Percentiles rank a stretch among this genome's conserved stretches.
Conservation (phyloP, 2,113 vertebrate species). For the Heliornis fulica region DNA sequence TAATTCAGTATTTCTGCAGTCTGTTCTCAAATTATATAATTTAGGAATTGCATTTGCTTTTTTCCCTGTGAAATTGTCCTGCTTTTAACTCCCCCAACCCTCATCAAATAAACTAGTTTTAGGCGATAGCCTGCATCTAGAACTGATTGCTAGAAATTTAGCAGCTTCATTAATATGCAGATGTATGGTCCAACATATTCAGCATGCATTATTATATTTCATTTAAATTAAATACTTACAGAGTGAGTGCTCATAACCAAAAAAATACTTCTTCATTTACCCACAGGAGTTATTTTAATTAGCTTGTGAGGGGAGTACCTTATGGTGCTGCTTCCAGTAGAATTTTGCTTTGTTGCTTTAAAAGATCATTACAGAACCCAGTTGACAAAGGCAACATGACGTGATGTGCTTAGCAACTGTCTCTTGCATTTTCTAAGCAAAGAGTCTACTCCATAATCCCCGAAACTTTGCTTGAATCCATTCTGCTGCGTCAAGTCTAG, state of each 20-base stretch:
- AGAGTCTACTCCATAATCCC: neutral
- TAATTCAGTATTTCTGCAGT: neutral
- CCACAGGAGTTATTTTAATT: slow-evolving; percentile 69
- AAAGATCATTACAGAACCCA: slow-evolving; percentile 51
- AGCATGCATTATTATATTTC: slow-evolving; percentile 51
- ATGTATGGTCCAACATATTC: slow-evolving; percentile 26
- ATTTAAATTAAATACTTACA: slow-evolving; percentile 53
- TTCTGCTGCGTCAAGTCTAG: neutral
- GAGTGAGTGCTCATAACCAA: slow-evolving; percentile 42
- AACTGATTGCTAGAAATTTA: slow-evolving; percentile 25
- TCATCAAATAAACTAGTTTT: neutral
- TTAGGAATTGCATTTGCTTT: slow-evolving; percentile 1
- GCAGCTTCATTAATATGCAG: slow-evolving; percentile 51
- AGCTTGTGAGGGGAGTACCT: slow-evolving; percentile 25
- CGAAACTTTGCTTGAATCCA: neutral
- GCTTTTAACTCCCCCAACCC: neutral
- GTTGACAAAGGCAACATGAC: slow-evolving; percentile 20
- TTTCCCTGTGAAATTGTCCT: neutral
- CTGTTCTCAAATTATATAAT: slow-evolving; percentile 2
- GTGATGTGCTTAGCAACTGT: neutral
- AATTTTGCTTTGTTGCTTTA: slow-evolving; percentile 54
- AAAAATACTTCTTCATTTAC: slow-evolving; percentile 44
- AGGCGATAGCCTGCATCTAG: slow-evolving; percentile 5
- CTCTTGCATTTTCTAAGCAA: neutral
- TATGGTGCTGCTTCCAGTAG: slow-evolving; percentile 31